These are phyloP conservation scores for Actinemys pallida DNA, from an alignment of 2,113 vertebrate species.

Conservation along the genomic window DNA sequence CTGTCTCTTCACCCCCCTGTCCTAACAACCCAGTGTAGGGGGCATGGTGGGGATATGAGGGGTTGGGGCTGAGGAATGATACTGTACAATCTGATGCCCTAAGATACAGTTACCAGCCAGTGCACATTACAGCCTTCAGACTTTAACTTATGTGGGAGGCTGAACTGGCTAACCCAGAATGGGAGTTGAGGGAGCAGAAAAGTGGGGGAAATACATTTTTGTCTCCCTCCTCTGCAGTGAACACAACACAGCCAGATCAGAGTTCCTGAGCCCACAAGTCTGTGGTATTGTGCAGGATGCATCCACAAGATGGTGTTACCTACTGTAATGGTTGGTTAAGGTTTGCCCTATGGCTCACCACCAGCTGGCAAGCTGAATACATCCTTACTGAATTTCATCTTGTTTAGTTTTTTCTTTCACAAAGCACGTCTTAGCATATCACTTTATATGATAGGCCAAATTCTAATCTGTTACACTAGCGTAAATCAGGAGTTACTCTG, in stretches of 20 bases:
- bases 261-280: not conserved
- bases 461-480: not conserved
- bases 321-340: not conserved
- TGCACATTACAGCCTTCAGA: not conserved
- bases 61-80: not conserved
- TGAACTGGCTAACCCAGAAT: not conserved
- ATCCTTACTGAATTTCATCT: not conserved
- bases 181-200: not conserved
- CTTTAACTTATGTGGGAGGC: not conserved
- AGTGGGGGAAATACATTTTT: not conserved
- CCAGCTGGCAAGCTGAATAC: not conserved
- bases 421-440: conserved; percentile 24
- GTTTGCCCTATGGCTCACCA: not conserved
- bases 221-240: not conserved
- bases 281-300: not conserved
- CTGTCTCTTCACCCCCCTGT: not conserved
- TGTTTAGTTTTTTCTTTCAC: not conserved
- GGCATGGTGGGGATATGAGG: not conserved
- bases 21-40: not conserved
- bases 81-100: not conserved
- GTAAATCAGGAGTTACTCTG: not conserved
- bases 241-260: not conserved
- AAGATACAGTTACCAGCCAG: not conserved
- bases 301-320: not conserved
- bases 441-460: not conserved